Conservation (phyloP, 2,888 invertebrate species). For the Creontiades dilutus region DNA sequence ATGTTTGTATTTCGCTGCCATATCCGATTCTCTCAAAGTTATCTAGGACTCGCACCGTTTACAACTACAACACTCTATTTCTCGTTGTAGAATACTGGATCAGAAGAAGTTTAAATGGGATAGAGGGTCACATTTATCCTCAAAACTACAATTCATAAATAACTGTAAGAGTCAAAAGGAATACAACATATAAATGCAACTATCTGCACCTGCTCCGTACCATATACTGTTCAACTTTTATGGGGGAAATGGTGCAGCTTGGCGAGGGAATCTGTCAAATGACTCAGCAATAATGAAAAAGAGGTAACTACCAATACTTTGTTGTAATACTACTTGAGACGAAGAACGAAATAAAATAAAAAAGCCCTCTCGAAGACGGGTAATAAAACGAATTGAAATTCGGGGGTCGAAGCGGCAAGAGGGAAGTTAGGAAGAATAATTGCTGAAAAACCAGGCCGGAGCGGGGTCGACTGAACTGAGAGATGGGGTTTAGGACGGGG, state of each 20-base stretch:
- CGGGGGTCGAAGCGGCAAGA: background rate
- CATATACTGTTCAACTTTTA: no score
- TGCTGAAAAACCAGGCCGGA: slow-evolving; percentile 13
- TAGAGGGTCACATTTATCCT: no score
- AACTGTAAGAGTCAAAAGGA: no score
- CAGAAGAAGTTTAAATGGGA: no score
- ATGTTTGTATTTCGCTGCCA: no score
- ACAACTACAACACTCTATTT: no score
- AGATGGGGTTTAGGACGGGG: slow-evolving; percentile 31
- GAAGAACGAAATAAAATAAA: background rate
- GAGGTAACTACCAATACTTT: background rate
- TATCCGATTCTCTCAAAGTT: no score
- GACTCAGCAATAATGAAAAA: background rate
- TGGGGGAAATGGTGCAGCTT: background rate
- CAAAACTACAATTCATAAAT: no score
- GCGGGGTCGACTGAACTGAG: slow-evolving; percentile 23
- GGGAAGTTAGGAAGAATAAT: slow-evolving; percentile 54
- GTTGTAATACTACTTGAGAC: background rate
- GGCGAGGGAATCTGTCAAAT: background rate
- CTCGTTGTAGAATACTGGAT: no score
- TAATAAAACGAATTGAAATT: slow-evolving; percentile 62
- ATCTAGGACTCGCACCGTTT: no score
- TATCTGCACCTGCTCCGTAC: no score
- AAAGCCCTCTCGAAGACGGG: background rate
- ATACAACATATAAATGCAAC: no score